Evolutionary conservation across 2,113 vertebrate genomes (phyloP).

Genomic region (Chloroceryle aenea): DNA sequence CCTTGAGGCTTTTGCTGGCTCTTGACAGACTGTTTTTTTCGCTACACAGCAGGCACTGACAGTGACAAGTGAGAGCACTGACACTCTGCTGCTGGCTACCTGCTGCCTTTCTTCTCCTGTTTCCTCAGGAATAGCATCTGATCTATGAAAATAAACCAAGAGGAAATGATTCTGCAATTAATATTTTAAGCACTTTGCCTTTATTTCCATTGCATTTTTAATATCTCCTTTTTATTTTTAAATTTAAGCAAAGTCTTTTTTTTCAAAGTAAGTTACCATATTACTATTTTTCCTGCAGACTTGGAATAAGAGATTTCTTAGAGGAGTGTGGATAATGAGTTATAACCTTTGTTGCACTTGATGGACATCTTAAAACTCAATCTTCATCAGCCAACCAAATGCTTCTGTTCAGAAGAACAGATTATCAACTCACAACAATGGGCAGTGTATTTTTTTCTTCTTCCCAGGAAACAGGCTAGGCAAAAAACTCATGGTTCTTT

Average conservation of each 20-base stretch:
- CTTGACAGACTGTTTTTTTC: conserved; percentile 23
- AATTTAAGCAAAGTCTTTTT: background rate
- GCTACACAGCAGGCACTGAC: conserved; percentile 18
- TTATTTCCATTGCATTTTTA: conserved; percentile 13
- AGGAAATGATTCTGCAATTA: background rate
- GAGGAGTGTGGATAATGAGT: background rate
- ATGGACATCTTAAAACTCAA: background rate
- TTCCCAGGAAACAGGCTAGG: background rate
- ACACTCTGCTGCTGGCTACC: conserved; percentile 7
- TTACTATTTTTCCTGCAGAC: background rate
- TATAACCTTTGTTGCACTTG: background rate
- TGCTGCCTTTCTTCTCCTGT: conserved; percentile 42
- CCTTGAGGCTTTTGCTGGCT: conserved; percentile 40
- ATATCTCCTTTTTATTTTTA: background rate
- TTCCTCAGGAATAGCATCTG: conserved; percentile 3
- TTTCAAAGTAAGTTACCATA: background rate
- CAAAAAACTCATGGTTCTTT: background rate
- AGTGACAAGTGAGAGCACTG: conserved; percentile 41
- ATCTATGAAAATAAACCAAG: conserved; percentile 1
- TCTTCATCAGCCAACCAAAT: background rate
- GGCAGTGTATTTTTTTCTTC: background rate
- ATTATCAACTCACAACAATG: background rate
- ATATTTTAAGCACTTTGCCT: conserved; percentile 28
- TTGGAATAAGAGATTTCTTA: background rate
- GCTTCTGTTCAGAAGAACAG: background rate